Conservation (phyloP, 2,797 vertebrate genomes). For the Paratrypauchen microcephalus region DNA sequence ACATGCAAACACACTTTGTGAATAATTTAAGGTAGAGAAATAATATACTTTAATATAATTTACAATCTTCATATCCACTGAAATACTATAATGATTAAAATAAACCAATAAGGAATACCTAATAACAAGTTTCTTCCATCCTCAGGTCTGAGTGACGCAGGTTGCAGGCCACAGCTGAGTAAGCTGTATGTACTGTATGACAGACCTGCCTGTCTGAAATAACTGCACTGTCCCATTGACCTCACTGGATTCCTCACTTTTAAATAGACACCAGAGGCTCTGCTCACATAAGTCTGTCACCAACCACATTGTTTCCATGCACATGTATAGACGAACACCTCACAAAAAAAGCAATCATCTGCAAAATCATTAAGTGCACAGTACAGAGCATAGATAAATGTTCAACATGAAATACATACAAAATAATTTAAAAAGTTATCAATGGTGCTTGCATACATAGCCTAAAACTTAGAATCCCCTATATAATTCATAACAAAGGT, state of each 20-base stretch:
- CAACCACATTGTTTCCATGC: constrained; percentile 28
- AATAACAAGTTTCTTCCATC: constrained; percentile 3
- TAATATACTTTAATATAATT: too few relatives aligned
- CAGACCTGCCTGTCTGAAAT: constrained; percentile 64
- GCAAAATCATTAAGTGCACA: background rate
- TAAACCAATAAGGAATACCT: background rate
- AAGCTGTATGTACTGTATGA: constrained; percentile 36
- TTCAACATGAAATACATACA: background rate
- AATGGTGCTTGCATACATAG: too few relatives aligned
- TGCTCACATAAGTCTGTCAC: constrained; percentile 33
- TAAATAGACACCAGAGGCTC: constrained; percentile 66
- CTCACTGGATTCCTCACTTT: constrained; percentile 70
- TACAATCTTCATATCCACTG: too few relatives aligned
- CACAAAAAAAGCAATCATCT: background rate
- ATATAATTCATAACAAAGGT: too few relatives aligned
- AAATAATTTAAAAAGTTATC: background rate
- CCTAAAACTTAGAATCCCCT: too few relatives aligned
- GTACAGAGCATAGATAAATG: background rate
- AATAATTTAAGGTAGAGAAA: too few relatives aligned
- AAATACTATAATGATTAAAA: background rate
- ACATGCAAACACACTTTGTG: too few relatives aligned
- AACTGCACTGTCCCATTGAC: constrained; percentile 53
- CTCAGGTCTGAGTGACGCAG: constrained; percentile 41
- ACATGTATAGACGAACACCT: background rate
- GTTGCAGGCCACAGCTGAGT: constrained; percentile 39